Evolutionary conservation across 64 coral and sea anemone species (phyloP).

Genomic region (Catalaphyllia jardinei): DNA sequence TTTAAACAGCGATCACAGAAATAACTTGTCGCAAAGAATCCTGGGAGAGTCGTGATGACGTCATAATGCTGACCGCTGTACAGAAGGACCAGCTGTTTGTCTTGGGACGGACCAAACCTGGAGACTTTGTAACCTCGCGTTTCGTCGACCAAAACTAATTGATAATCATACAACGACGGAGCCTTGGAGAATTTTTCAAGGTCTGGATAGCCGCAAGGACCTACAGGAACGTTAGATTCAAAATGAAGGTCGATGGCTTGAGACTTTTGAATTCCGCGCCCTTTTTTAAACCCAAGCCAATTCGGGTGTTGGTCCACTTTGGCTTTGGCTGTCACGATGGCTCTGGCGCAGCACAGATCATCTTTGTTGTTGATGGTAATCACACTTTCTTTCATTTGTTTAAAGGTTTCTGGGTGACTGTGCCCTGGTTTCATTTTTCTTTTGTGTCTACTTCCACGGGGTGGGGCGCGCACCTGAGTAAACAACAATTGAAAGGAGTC

Average conservation of each 20-base stretch:
- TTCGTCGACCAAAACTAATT: too few relatives aligned
- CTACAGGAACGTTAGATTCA: too few relatives aligned
- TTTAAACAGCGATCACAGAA: background rate
- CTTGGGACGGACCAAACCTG: too few relatives aligned
- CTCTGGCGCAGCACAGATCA: constrained; percentile 30
- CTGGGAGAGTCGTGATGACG: background rate
- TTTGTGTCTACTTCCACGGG: constrained; percentile 5
- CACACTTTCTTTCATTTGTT: background rate
- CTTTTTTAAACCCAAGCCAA: background rate
- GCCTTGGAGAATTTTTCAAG: too few relatives aligned
- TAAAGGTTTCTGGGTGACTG: background rate
- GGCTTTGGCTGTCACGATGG: constrained; percentile 36
- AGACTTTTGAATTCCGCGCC: background rate
- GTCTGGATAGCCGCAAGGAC: too few relatives aligned
- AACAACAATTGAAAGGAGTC: too few relatives aligned
- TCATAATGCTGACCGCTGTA: constrained; percentile 3
- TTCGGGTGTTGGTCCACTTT: background rate
- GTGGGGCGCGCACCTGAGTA: too few relatives aligned
- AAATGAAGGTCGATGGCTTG: background rate
- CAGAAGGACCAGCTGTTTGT: background rate
- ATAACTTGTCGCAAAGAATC: background rate
- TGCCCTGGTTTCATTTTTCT: constrained; percentile 19
- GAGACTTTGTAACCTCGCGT: too few relatives aligned
- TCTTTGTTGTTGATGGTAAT: background rate
- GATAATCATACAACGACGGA: too few relatives aligned